Base-by-base conservation (phyloP, 2,888 invertebrate species). In the Abrostola tripartita region DNA sequence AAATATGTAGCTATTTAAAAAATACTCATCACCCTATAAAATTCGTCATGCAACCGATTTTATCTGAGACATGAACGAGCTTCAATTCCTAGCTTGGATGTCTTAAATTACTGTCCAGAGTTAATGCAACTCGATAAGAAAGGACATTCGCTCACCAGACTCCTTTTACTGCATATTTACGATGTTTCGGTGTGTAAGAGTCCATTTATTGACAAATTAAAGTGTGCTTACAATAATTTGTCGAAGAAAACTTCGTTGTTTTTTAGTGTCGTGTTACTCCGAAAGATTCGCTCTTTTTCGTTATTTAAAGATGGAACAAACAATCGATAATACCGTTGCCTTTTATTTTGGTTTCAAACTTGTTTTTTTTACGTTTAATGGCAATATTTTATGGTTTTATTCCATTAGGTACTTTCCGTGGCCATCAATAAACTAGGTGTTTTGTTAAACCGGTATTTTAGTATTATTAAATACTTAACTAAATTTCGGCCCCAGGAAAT, bases 21-120 rank as follows among this genome's bases (percentile, higher is more conserved):
- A 64, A 63, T 61, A 52, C 60, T 78, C 38, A 24, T 40, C 81
- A 78, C 74, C 54, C 78, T 63, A 49, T 75, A 72, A 79, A 79
- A 65, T 35, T 44, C 49, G 10, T 54, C 50, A 62, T 37, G 41
- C n/a, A 24, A 6, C n/a, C 12, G 66, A 80, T 80, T 44, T 36
- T 65, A 73, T 75, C 73, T 52, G 58, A 65, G 62, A 56, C 72
- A 64, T 72, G 59, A 71, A 66, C 66, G 53, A 36, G 78, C 35
- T 57, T 65, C 63, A 68, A 70, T 67, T 71, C 57, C 65, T 77
- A 64, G 56, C 50, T 59, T 47, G 38, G 62, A 54, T 55, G 57
- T 47, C 36, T 68, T 67, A 52, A 68, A 55, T 71, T 52, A 68
- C 14, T n/a, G 44, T 10, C 5, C 5, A 9, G 14, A 12, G 37